Conservation (phyloP, 2,888 invertebrate species). For the Temnothorax ravouxi region DNA sequence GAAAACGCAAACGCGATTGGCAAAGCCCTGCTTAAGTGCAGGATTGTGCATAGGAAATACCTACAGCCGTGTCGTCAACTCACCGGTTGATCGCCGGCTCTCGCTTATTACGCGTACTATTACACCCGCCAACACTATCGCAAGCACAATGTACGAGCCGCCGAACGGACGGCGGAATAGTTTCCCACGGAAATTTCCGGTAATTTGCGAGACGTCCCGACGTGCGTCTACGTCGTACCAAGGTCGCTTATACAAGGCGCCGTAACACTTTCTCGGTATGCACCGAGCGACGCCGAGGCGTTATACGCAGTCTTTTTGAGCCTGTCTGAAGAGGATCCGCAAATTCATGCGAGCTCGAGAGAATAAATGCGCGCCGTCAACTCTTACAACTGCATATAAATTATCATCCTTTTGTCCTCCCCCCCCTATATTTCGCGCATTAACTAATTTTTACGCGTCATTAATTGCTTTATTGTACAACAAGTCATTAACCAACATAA, state of each 20-base stretch:
- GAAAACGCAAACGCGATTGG: constrained; percentile 58
- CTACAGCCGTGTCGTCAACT: constrained; percentile 37
- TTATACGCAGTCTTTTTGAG: constrained; percentile 23
- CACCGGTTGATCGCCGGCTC: constrained; percentile 68
- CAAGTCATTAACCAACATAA: not conserved
- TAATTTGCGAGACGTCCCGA: constrained; percentile 80
- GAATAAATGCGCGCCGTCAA: constrained; percentile 17
- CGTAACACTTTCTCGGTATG: constrained; percentile 73
- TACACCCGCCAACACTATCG: constrained; percentile 57
- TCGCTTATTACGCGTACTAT: constrained; percentile 67
- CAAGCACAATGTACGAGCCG: constrained; percentile 57
- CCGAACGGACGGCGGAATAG: constrained; percentile 70
- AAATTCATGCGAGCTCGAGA: constrained; percentile 1
- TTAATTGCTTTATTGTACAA: constrained; percentile 24
- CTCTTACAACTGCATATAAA: not conserved
- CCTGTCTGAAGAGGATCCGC: constrained; percentile 24
- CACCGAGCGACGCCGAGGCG: constrained; percentile 32
- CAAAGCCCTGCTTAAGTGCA: constrained; percentile 78
- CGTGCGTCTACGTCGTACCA: constrained; percentile 78
- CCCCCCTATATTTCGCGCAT: not conserved
- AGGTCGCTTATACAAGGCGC: constrained; percentile 72
- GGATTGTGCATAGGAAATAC: constrained; percentile 78
- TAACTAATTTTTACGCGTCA: constrained; percentile 1
- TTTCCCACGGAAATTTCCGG: constrained; percentile 84
- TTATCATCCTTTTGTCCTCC: not conserved